Conservation (phyloP, 2,888 invertebrate species). For the Steinernema scapterisci region DNA sequence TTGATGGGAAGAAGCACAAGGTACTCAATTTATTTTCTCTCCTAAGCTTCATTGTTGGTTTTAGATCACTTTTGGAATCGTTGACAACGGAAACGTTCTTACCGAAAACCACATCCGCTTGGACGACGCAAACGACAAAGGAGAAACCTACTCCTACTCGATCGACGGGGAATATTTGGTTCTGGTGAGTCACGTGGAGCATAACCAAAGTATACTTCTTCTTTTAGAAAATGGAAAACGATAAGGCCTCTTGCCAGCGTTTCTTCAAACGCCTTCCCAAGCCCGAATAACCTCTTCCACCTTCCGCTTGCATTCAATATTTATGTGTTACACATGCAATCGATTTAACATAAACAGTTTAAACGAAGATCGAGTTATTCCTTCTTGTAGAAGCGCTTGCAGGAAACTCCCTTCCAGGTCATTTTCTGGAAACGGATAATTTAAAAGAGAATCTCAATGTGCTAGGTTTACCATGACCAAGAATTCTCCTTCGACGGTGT, state of each 20-base stretch:
- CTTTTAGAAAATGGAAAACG: slow-evolving; percentile 62
- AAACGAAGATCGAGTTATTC: neutral
- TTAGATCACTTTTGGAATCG: slow-evolving; percentile 51
- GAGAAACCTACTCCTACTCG: slow-evolving; percentile 63
- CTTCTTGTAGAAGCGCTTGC: slow-evolving; percentile 8
- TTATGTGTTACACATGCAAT: neutral
- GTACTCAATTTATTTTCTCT: neutral
- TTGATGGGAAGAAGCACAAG: slow-evolving; percentile 61
- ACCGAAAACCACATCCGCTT: slow-evolving; percentile 63
- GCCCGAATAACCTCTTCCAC: neutral
- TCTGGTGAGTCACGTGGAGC: slow-evolving; percentile 32
- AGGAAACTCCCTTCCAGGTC: slow-evolving; percentile 29
- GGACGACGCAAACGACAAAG: slow-evolving; percentile 55
- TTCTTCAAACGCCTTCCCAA: slow-evolving; percentile 54
- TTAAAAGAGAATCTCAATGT: neutral
- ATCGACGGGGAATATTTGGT: slow-evolving; percentile 55
- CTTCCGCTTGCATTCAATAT: neutral
- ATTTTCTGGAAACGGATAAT: neutral
- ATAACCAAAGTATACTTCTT: neutral
- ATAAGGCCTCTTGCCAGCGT: slow-evolving; percentile 59
- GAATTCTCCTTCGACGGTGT: slow-evolving; percentile 12
- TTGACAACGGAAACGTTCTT: slow-evolving; percentile 45
- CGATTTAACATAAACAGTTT: neutral
- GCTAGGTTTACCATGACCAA: neutral
- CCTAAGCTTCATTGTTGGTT: neutral